Evolutionary conservation across 2,797 vertebrate species (phyloP), one percentile per base, ranked within the genome.

Genomic region (Dendrocincla tyrannina): DNA sequence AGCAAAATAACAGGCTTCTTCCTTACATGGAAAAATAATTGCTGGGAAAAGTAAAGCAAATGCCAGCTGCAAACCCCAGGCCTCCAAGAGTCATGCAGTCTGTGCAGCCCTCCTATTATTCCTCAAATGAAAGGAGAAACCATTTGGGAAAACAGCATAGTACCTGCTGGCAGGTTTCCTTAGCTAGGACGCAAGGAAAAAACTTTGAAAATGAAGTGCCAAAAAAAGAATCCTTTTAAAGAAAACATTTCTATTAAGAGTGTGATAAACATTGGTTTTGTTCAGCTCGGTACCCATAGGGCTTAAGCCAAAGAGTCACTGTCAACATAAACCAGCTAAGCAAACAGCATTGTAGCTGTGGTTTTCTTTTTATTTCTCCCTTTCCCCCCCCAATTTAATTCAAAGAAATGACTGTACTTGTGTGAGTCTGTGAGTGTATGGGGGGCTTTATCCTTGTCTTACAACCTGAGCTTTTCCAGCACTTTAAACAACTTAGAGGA

Each of bases 401-500:
- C 52, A 84, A 64, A 87, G n/a, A 79, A 89, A 62, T 2, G 0
- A 5, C 35, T 50, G 17, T 39, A 37, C 5, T 11, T 27, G 10
- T 50, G 30, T 66, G 59, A 68, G 32, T 63, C 35, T 75, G 14
- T 79, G 63, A 42, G 22, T 7, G 10, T 74, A 24, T 12, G 32
- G 30, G 73, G 53, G 80, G 35, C 3, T 79, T 82, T 20, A 13
- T 14, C 46, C 11, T 22, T 41, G 8, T 53, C 47, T 72, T 67
- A 50, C 47, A 78, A 47, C 18, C 17, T 81, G 79, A 64, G 56
- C 14, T 85, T 91, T 88, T 70, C 60, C 72, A 93, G 44, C 20
- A 56, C 28, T 77, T 91, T 55, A 66, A 87, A 79, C 27, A 87
- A 32, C n/a, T 92, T 49, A 74, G 44, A 92, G 81, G 77, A 85